Evolutionary conservation across 2,888 invertebrate genomes (phyloP).

Genomic region (Hyppa rectilinea): DNA sequence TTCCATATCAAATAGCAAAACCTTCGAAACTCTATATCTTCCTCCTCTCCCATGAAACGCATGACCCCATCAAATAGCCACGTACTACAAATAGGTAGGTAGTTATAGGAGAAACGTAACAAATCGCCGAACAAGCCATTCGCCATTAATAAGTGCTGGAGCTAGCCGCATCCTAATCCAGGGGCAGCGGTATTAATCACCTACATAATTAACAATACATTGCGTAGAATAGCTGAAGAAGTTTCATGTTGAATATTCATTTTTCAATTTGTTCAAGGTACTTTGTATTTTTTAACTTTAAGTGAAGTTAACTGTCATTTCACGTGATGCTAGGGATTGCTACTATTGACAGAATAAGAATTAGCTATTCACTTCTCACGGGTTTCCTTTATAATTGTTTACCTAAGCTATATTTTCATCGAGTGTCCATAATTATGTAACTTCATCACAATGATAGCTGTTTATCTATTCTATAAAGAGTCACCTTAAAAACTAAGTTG

Average conservation of each 20-base stretch:
- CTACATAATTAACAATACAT: conserved; percentile 68
- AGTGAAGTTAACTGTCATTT: too few species aligned
- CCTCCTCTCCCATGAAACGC: background rate
- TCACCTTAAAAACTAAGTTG: too few species aligned
- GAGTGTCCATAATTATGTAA: too few species aligned
- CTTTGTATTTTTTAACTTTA: too few species aligned
- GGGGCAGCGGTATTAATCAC: conserved; percentile 70
- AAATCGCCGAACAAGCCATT: conserved; percentile 54
- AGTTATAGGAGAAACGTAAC: conserved; percentile 44
- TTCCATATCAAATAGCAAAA: background rate
- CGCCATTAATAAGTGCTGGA: conserved; percentile 60
- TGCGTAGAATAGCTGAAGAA: background rate
- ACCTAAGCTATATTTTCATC: too few species aligned
- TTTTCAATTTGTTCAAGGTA: too few species aligned
- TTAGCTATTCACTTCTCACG: too few species aligned
- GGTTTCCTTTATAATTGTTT: too few species aligned
- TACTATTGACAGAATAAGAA: too few species aligned
- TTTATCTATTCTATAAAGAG: too few species aligned
- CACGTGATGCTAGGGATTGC: too few species aligned
- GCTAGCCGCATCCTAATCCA: conserved; percentile 67
- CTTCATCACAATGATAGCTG: too few species aligned
- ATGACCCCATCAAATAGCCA: conserved; percentile 5
- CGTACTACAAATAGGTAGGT: background rate
- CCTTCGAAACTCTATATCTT: background rate
- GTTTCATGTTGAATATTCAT: background rate